These are phyloP conservation scores for Bathynomus jamesi DNA, from an alignment of 1,140 invertebrate species.

Conservation along the genomic window DNA sequence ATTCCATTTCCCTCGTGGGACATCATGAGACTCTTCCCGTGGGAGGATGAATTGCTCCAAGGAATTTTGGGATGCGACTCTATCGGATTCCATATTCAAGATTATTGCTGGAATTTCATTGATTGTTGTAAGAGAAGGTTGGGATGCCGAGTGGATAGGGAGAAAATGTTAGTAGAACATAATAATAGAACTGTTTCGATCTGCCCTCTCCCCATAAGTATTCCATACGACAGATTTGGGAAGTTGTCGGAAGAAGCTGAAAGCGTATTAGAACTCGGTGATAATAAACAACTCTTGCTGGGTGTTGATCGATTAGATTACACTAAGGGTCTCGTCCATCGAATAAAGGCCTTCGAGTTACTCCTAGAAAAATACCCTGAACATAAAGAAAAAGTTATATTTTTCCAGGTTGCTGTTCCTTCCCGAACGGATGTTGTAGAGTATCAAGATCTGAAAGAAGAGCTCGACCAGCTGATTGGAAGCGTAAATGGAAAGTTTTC, in stretches of 20 bases:
- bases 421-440: conserved; percentile 82
- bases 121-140: conserved; percentile 80
- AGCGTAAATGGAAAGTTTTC: conserved; percentile 45
- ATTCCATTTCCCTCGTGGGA: conserved; percentile 90
- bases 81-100: conserved; percentile 83
- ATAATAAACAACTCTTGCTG: conserved; percentile 64
- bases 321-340: conserved; percentile 78
- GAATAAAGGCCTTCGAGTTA: conserved; percentile 72
- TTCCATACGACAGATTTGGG: conserved; percentile 78
- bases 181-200: conserved; percentile 74
- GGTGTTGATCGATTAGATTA: conserved; percentile 84
- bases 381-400: conserved; percentile 65
- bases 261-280: conserved; percentile 46
- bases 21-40: conserved; percentile 78
- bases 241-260: conserved; percentile 64
- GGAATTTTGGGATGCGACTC: conserved; percentile 69
- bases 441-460: conserved; percentile 82
- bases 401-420: conserved; percentile 65
- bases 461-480: conserved; percentile 78
- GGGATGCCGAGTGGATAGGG: conserved; percentile 79
- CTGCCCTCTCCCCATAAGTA: conserved; percentile 70
- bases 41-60: conserved; percentile 82
- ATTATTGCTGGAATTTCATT: conserved; percentile 84
- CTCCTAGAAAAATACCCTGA: conserved; percentile 78
- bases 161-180: conserved; percentile 76